Evolutionary conservation across 2,113 vertebrate genomes (phyloP).

Genomic region (Prochilodus magdalenae): DNA sequence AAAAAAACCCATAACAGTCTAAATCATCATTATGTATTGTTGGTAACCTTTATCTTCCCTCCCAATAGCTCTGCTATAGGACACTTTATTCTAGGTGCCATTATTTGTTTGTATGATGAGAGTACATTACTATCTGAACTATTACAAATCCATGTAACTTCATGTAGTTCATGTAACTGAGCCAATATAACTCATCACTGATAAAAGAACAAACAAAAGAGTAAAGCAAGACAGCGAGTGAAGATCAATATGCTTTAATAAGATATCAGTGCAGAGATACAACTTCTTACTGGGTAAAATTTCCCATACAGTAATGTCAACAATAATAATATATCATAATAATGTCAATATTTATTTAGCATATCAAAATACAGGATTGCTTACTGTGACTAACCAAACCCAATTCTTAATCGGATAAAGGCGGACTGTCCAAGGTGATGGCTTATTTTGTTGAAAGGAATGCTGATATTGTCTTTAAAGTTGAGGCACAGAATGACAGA

Average conservation of each 20-base stretch:
- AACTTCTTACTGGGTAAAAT: constrained; percentile 91
- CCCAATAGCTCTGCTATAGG: too few relatives aligned
- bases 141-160: too few relatives aligned
- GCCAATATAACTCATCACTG: too few relatives aligned
- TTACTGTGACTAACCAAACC: constrained; percentile 83
- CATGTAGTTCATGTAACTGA: too few relatives aligned
- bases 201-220: constrained; percentile 64
- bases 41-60: too few relatives aligned
- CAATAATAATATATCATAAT: constrained; percentile 68
- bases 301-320: constrained; percentile 88
- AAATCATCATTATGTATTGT: too few relatives aligned
- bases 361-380: constrained; percentile 84
- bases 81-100: too few relatives aligned
- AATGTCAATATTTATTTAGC: constrained; percentile 85
- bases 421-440: constrained; percentile 63
- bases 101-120: too few relatives aligned
- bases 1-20: too few relatives aligned
- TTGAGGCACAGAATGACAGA: constrained; percentile 74
- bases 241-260: constrained; percentile 97
- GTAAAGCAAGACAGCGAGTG: constrained; percentile 59
- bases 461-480: constrained; percentile 81
- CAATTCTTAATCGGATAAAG: constrained; percentile 56
- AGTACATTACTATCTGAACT: too few relatives aligned
- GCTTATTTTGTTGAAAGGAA: constrained; percentile 78
- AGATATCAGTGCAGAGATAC: constrained; percentile 98